Conservation (phyloP, 2,888 invertebrate genomes). For the Perizoma flavofasciatum region DNA sequence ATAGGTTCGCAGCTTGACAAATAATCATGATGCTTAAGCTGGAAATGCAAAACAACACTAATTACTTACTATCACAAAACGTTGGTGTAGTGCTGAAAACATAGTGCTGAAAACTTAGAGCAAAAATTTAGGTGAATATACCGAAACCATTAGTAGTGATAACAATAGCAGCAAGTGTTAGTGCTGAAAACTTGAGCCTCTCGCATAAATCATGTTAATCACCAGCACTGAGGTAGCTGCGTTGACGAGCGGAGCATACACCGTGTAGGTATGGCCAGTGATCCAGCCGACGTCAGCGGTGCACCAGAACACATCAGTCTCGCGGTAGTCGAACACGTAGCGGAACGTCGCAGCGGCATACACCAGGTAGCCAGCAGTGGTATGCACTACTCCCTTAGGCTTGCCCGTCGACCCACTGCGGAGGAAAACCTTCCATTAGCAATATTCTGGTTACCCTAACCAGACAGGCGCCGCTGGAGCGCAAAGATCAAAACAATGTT, state of each 20-base stretch:
- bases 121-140: no score
- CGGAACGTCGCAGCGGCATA: slow-evolving; percentile 97
- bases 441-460: slow-evolving; percentile 32
- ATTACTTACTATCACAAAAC: slow-evolving; percentile 4
- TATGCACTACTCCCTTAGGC: slow-evolving; percentile 98
- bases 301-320: slow-evolving; percentile 94
- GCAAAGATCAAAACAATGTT: no score
- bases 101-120: not conserved
- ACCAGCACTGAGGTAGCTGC: slow-evolving; percentile 97
- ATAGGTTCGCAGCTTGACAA: not conserved
- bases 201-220: slow-evolving; percentile 47
- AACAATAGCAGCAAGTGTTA: slow-evolving; percentile 2
- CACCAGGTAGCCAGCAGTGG: slow-evolving; percentile 96
- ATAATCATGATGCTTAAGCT: slow-evolving; percentile 18
- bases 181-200: slow-evolving; percentile 18
- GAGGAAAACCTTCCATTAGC: slow-evolving; percentile 39
- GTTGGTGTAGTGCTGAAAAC: slow-evolving; percentile 14
- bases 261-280: slow-evolving; percentile 96
- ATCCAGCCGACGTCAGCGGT: slow-evolving; percentile 99
- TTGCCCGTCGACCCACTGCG: slow-evolving; percentile 96
- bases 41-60: slow-evolving; percentile 16
- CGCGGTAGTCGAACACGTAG: slow-evolving; percentile 96
- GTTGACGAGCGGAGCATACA: slow-evolving; percentile 97
- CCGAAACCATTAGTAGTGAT: slow-evolving; percentile 7
- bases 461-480: not conserved